Percentiles rank a stretch among this genome's conserved stretches.
Conservation (phyloP, 2,888 invertebrate genomes). For the Epirrita christyi region DNA sequence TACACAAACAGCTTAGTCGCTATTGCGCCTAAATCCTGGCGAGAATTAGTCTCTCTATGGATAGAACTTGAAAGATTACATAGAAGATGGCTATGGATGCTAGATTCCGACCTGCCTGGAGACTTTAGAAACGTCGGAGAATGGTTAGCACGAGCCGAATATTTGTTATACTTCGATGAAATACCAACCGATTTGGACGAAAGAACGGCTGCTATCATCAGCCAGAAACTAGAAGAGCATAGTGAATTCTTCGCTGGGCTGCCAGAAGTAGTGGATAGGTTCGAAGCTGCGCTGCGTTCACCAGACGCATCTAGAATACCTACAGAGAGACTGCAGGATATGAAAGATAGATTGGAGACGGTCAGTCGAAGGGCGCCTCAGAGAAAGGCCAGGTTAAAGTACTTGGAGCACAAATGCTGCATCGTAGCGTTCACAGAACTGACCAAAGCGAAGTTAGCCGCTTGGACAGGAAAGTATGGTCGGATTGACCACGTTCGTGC, state of each 20-base stretch:
- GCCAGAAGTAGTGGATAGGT: constrained; percentile 90
- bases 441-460: constrained; percentile 94
- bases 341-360: constrained; percentile 91
- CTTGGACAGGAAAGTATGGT: constrained; percentile 96
- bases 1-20: constrained; percentile 92
- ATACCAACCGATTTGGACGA: constrained; percentile 94
- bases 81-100: constrained; percentile 94
- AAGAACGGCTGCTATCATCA: constrained; percentile 94
- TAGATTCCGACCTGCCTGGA: constrained; percentile 94
- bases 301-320: constrained; percentile 89
- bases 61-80: constrained; percentile 91
- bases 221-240: constrained; percentile 95
- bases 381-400: constrained; percentile 93
- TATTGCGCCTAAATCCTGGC: constrained; percentile 94
- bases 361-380: constrained; percentile 91
- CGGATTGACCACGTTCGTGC: constrained; percentile 92
- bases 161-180: constrained; percentile 91
- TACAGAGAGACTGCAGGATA: constrained; percentile 91
- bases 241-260: constrained; percentile 94
- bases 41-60: constrained; percentile 92
- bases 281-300: constrained; percentile 89
- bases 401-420: constrained; percentile 96
- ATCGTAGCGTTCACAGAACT: constrained; percentile 96
- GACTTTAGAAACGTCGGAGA: constrained; percentile 94
- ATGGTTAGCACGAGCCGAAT: constrained; percentile 96